phyloP scores from a whole-genome alignment of 2,888 invertebrate genomes.

The Cyrtodaria siliqua region DNA sequence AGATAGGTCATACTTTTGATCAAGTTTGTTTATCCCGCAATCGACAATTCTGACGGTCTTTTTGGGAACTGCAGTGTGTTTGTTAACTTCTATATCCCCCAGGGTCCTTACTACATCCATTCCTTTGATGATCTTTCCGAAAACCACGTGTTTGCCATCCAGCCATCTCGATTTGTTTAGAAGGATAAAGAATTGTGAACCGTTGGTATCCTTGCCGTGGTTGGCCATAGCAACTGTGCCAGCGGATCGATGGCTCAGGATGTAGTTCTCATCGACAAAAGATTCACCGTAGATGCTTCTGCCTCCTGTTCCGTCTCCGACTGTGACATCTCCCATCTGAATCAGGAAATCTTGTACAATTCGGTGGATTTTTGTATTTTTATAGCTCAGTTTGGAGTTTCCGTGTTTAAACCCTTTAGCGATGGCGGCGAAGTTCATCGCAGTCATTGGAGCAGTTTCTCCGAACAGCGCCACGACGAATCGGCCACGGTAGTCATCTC shows the following conservation, averaged over 20 bases:
- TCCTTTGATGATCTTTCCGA: slow-evolving; percentile 85
- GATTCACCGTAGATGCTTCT: slow-evolving; percentile 84
- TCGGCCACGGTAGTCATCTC: slow-evolving; percentile 79
- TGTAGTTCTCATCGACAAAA: slow-evolving; percentile 85
- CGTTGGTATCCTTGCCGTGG: slow-evolving; percentile 85
- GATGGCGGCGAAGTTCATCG: slow-evolving; percentile 83
- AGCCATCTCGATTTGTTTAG: slow-evolving; percentile 85
- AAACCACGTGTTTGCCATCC: slow-evolving; percentile 85
- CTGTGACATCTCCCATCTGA: slow-evolving; percentile 86
- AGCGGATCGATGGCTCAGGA: slow-evolving; percentile 82
- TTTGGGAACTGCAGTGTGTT: slow-evolving; percentile 79
- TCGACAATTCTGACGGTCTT: slow-evolving; percentile 79
- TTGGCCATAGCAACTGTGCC: slow-evolving; percentile 86
- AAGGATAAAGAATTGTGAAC: slow-evolving; percentile 85
- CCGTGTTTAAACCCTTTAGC: slow-evolving; percentile 83
- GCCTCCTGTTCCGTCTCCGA: slow-evolving; percentile 85
- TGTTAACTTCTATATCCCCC: slow-evolving; percentile 77
- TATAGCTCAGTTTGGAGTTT: slow-evolving; percentile 79
- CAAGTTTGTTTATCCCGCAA: slow-evolving; percentile 76
- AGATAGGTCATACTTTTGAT: slow-evolving; percentile 87
- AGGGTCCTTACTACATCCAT: slow-evolving; percentile 75
- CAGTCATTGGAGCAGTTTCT: slow-evolving; percentile 84
- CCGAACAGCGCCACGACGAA: slow-evolving; percentile 84
- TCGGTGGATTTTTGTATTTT: slow-evolving; percentile 83
- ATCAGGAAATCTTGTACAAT: slow-evolving; percentile 85